A percentile compares a stretch with the other conserved stretches of the same genome.
Conservation (phyloP, 2,113 vertebrate genomes). For the Xiphophorus maculatus region DNA sequence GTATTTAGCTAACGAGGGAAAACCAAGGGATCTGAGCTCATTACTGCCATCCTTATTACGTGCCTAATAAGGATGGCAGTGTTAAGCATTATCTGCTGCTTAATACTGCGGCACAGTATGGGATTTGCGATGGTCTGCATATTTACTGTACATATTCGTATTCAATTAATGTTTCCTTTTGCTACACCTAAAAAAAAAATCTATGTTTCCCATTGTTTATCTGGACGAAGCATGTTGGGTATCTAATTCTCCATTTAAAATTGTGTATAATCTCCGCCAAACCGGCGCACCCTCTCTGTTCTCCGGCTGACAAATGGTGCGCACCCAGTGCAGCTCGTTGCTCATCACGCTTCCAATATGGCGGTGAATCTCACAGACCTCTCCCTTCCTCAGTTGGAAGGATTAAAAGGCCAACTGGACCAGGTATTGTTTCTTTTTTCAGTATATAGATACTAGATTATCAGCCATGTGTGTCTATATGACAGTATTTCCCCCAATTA, state of each 20-base stretch:
- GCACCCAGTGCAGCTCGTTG: background rate
- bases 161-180: background rate
- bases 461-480: fast-evolving
- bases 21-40: too few species aligned
- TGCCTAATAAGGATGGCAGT: too few species aligned
- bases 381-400: conserved; percentile 87
- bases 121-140: too few species aligned
- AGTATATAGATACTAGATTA: fast-evolving
- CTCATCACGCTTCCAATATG: conserved; percentile 79
- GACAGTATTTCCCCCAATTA: too few species aligned
- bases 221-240: background rate
- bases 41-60: too few species aligned
- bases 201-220: background rate
- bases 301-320: background rate
- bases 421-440: conserved; percentile 74
- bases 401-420: conserved; percentile 89
- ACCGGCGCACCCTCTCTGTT: background rate
- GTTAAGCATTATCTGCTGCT: too few species aligned
- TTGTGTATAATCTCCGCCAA: background rate
- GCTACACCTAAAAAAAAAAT: background rate
- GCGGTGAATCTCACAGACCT: conserved; percentile 90
- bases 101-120: too few species aligned
- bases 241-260: background rate
- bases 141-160: background rate
- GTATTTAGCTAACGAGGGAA: background rate